Percentiles rank a stretch among this genome's conserved stretches.
phyloP scores from a whole-genome alignment of 2,888 invertebrate genomes.

The Temnothorax ravouxi region DNA sequence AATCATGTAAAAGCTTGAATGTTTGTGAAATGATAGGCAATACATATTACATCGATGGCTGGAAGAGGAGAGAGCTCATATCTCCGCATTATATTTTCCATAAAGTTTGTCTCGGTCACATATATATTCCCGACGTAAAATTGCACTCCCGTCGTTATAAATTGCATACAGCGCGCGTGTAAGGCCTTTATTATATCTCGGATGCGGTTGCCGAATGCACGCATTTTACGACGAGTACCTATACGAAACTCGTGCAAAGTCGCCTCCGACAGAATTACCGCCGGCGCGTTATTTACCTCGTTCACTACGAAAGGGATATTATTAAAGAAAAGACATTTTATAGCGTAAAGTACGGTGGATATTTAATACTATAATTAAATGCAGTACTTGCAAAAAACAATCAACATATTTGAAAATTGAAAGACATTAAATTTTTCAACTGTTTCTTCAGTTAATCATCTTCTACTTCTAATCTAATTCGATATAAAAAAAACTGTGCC shows the following conservation, averaged over 20 bases:
- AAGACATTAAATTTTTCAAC: background rate
- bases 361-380: background rate
- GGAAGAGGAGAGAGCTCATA: constrained; percentile 19
- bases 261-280: constrained; percentile 3
- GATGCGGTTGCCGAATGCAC: constrained; percentile 20
- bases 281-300: background rate
- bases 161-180: constrained; percentile 21
- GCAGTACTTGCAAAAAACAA: background rate
- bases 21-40: background rate
- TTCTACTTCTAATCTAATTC: background rate
- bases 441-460: background rate
- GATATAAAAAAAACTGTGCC: background rate
- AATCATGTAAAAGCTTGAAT: constrained; percentile 11
- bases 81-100: constrained; percentile 36
- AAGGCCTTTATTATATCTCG: constrained; percentile 36
- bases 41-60: constrained; percentile 27
- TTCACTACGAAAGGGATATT: background rate
- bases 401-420: background rate
- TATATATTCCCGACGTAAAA: constrained; percentile 23
- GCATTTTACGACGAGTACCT: constrained; percentile 37
- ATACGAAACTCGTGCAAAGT: constrained; percentile 18
- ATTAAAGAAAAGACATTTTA: background rate
- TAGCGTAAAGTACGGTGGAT: background rate
- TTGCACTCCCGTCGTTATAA: constrained; percentile 48
- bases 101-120: constrained; percentile 34